Evolutionary conservation across 2,113 vertebrate species (phyloP), one percentile per base, ranked within the genome.

Genomic region (Seriola quinqueradiata): DNA sequence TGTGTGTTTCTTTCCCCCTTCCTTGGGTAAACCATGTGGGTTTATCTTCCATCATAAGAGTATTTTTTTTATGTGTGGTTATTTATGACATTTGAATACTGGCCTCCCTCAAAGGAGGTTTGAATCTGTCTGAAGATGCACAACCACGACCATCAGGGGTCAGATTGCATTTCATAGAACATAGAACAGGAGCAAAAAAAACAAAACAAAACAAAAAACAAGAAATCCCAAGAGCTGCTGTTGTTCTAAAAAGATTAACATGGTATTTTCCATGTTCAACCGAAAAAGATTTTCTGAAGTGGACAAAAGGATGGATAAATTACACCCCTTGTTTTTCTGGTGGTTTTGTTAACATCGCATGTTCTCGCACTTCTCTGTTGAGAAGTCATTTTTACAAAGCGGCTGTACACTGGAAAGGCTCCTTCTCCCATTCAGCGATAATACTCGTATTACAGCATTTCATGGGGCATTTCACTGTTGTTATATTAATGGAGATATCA

Each of bases 401-500:
- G 13, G 10, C 54, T 54, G 28, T 28, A 25, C n/a, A 8, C 34
- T 54, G 11, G 40, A 68, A 63, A 67, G 48, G 52, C 66, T 46
- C 63, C 48, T 79, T 52, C 64, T 80, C 69, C 79, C 14, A 73
- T 74, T 77, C 84, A 69, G 50, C 1, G 3, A 23, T 87, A 77
- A 88, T 85, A 9, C 88, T 83, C 25, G 54, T 65, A 71, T 89
- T 85, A 84, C 71, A 83, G 55, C 25, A 21, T 65, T 84, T 75
- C 83, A 82, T 70, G 83, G 80, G 63, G 79, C 66, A 50, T 81
- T 77, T 81, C 59, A 12, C 79, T 80, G 71, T 81, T 80, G 70
- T 81, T 52, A 59, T 74, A 86, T 78, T 81, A 77, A 91, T 86
- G 68, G 61, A 85, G 82, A 77, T 88, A 87, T 90, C 89, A 82